Evolutionary conservation across 2,113 vertebrate genomes (phyloP), one percentile per base, ranked within the genome.

Genomic region (Marmota monax): DNA sequence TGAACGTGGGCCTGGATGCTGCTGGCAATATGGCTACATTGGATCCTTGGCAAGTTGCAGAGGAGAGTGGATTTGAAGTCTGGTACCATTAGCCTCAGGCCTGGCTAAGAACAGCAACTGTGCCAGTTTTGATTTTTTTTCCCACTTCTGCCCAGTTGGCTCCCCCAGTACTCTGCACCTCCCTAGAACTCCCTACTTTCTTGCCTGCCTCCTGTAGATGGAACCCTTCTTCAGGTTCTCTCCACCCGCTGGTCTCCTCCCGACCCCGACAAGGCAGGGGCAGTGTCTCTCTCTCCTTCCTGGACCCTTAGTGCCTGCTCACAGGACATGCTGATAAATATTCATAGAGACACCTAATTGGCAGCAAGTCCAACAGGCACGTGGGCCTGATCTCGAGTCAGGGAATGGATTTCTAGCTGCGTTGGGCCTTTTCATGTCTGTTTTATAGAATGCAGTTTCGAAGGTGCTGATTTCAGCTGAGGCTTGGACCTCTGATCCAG

Each of bases 21-120:
- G 9, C n/a, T 78, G 69, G 17, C 56, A 45, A 32, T 2, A 5
- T 39, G 78, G 70, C 37, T 74, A 45, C 65, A 39, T 32, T 14
- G 12, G 27, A 11, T 88, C 4, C 0, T 51, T 2, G 22, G 45
- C 4, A 22, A 37, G 70, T 22, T 1, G 0, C 23, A 25, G 45
- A 83, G 32, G 74, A 51, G 42, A 48, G 42, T 0, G 1, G 2
- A 18, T 7, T 27, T 16, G 53, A 78, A n/a, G 45, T 2, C 5
- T 3, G 56, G 27, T 16, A 16, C 5, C 12, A 2, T 58, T 22
- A n/a, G 72, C 29, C 79, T 67, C 77, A 27, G 56, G 8, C 8
- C 8, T 18, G 78, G n/a, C 51, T 2, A n/a, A 42, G 65, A 86
- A 14, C 20, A 63, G 67, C 45, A n/a, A 5, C 13, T 16, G 0